Conservation (phyloP, 1,140 invertebrate genomes). For the Trichoplusia ni region DNA sequence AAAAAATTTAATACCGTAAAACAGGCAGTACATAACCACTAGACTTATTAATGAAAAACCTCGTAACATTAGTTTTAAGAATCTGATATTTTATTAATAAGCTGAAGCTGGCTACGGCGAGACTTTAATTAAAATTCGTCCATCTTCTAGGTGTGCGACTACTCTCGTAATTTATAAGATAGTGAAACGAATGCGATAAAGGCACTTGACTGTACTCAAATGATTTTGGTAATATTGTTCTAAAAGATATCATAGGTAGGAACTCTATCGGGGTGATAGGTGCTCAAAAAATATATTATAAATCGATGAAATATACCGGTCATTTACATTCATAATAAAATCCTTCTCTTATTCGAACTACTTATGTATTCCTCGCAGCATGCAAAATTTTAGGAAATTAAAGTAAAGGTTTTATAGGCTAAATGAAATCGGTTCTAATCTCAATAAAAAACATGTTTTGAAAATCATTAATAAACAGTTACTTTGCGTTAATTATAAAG, state of each 20-base stretch:
- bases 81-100: slow-evolving; percentile 41
- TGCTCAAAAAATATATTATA: background rate
- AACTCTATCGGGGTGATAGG: background rate
- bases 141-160: slow-evolving; percentile 30
- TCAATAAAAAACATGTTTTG: no score
- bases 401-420: no score
- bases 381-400: no score
- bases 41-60: slow-evolving; percentile 23
- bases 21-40: background rate
- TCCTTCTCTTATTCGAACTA: no score
- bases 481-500: no score
- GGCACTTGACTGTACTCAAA: slow-evolving; percentile 35
- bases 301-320: no score
- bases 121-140: slow-evolving; percentile 50
- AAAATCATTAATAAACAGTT: no score
- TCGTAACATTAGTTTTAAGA: slow-evolving; percentile 27
- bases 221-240: slow-evolving; percentile 42
- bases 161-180: slow-evolving; percentile 37
- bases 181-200: no score
- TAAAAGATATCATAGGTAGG: slow-evolving; percentile 22
- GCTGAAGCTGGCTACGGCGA: slow-evolving; percentile 28
- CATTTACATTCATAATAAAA: no score
- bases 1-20: slow-evolving; percentile 12
- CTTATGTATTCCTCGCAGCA: no score
- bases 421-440: no score